Evolutionary conservation across 2,888 invertebrate species (phyloP).

Genomic region (Cryptops parisi): DNA sequence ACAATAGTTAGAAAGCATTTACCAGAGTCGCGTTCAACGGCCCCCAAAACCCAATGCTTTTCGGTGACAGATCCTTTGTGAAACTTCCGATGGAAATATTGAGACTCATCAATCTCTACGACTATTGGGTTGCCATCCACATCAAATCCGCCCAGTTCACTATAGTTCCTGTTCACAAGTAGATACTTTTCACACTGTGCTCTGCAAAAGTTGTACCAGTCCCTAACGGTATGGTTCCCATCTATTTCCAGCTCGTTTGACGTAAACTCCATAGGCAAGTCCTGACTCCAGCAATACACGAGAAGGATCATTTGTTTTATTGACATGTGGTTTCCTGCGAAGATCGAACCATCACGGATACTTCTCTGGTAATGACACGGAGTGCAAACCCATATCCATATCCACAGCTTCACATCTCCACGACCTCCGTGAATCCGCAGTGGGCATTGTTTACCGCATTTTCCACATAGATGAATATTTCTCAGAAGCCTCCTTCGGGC

Average conservation of each 20-base stretch:
- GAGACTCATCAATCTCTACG: background rate
- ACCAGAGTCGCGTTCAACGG: conserved; percentile 18
- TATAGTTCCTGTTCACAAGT: background rate
- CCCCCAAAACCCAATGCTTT: conserved; percentile 22
- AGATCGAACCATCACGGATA: background rate
- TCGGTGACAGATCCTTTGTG: conserved; percentile 17
- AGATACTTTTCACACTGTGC: background rate
- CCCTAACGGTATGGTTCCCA: background rate
- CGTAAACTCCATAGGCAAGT: background rate
- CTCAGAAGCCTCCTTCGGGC: background rate
- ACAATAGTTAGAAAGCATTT: conserved; percentile 18
- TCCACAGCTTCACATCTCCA: background rate
- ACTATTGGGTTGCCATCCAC: background rate
- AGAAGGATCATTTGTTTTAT: background rate
- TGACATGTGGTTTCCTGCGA: background rate
- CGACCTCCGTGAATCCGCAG: background rate
- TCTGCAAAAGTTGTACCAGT: background rate
- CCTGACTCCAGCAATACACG: background rate
- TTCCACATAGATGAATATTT: background rate
- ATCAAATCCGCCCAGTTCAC: background rate
- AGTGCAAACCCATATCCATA: background rate
- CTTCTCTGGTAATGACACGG: background rate
- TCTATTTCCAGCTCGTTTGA: background rate
- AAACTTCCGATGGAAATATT: conserved; percentile 16
- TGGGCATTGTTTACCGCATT: background rate